phyloP scores from a whole-genome alignment of 1,140 invertebrate species.

The Polypedilum pembai region DNA sequence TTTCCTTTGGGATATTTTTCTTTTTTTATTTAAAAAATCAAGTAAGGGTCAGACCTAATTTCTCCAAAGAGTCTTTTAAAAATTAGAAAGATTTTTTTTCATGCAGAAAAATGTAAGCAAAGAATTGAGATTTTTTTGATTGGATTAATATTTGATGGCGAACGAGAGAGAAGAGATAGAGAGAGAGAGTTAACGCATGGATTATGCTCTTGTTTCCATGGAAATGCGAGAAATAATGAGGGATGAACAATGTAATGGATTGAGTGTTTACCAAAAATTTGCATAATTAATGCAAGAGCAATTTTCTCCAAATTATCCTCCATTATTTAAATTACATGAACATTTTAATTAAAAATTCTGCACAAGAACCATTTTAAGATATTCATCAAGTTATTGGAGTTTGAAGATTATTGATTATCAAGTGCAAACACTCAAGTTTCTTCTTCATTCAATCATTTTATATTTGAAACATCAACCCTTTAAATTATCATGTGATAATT shows the following conservation, averaged over 20 bases:
- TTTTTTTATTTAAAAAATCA: neutral
- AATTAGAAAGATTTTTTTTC: no score
- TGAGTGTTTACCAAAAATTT: slow-evolving; percentile 23
- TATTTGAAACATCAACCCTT: neutral
- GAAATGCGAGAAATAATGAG: neutral
- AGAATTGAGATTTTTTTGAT: neutral
- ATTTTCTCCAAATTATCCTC: slow-evolving; percentile 23
- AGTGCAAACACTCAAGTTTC: no score
- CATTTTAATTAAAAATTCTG: neutral
- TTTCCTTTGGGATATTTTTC: neutral
- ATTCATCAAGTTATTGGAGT: no score
- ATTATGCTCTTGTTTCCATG: neutral
- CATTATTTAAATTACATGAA: slow-evolving; percentile 4
- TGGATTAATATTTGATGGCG: slow-evolving; percentile 15
- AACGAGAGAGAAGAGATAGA: neutral
- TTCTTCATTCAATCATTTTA: no score
- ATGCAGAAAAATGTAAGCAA: neutral
- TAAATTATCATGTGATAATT: slow-evolving; percentile 39
- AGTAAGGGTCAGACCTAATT: neutral
- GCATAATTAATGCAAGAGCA: slow-evolving; percentile 24
- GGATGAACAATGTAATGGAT: neutral
- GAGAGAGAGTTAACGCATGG: neutral
- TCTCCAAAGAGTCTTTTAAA: neutral
- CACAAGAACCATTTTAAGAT: no score
- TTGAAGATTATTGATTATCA: no score